Evolutionary conservation across 2,797 vertebrate species (phyloP), one percentile per base, ranked within the genome.

Genomic region (Peromyscus attwateri): DNA sequence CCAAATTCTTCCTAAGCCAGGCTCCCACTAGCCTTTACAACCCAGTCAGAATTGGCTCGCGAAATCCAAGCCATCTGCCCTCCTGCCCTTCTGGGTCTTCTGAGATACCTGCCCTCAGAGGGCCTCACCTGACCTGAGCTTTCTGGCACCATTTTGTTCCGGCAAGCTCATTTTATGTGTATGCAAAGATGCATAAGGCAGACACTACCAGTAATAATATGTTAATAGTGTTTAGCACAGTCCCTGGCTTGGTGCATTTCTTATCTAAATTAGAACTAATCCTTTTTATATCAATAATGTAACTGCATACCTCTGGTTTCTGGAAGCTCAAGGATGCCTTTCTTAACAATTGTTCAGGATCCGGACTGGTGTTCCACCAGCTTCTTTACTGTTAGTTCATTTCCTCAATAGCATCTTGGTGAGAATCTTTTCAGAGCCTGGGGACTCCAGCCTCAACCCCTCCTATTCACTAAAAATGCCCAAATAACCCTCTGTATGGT

Each of bases 381-480:
- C 64, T 87, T 73, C 80, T 6, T 95, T 62, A 9, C 95, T 92
- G 43, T 57, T 71, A 9, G 0, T 92, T 96, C 93, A 66, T 70
- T 97, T 97, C 85, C 62, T 96, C 97, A 97, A 97, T 62, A 97
- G 85, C 25, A 62, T 92, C 96, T 5, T 94, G 81, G 82, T 83
- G 95, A 97, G 95, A 85, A 89, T 94, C 94, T 96, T 97, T 97
- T 97, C 92, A 97, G 91, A 97, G 95, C 62, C 64, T 2, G 0
- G 77, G n/a, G 73, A 89, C 92, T 98, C 76, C 75, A 94, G 76
- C 73, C 87, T 97, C 97, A 93, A 68, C 84, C 46, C n/a, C 83
- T 97, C 97, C 83, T 89, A 96, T 97, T 95, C 97, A 82, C 96
- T 96, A 82, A 94, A 87, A 96, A 95, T 92, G 40, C 43, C 73